Base-by-base conservation (phyloP, 1,140 invertebrate species). In the Drosophila trapezifrons region DNA sequence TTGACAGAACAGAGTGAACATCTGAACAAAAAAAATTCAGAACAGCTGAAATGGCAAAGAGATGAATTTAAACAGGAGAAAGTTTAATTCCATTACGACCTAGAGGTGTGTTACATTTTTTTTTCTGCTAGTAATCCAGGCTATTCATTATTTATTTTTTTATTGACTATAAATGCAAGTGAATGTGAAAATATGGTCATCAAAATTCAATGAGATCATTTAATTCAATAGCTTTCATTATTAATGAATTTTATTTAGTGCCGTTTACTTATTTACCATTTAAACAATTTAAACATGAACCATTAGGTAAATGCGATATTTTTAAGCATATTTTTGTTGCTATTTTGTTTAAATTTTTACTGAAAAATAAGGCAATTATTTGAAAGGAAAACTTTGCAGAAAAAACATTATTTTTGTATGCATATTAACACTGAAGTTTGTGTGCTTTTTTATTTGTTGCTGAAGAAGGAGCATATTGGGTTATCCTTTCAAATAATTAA, bases 161-260 rank as follows among this genome's bases (percentile, higher is more conserved):
- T 20, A 32, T 63, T 25, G 25, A 7, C 57, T 29, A 20, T 12
- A 20, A 32, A 40, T 22, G 18, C 18, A 35, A 37, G 35, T 32
- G 25, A 2, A n/a, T n/a, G 9, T 15, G n/a, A 4, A 47, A 62
- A 29, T 29, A 3, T 47, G 43, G 25, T 20, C 60, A 67, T 65
- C 32, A 32, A 67, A 49, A 40, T 65, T 65, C 17, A 65, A 65
- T 51, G 18, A 35, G 51, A 40, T 22, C 64, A 67, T 66, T 66
- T 47, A 49, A 15, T 64, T 40, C n/a, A 47, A 67, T 45, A 27
- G 38, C 22, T 22, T 67, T 35, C 15, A 42, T 25, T 67, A 42
- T 18, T 67, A 32, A 67, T 42, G n/a, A 42, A 63, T 29, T 18
- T 32, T 22, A 29, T 40, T 32, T 13, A n/a, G 10, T 27, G 17